Conservation (phyloP, 2,797 vertebrate genomes). For the Argentina silus region DNA sequence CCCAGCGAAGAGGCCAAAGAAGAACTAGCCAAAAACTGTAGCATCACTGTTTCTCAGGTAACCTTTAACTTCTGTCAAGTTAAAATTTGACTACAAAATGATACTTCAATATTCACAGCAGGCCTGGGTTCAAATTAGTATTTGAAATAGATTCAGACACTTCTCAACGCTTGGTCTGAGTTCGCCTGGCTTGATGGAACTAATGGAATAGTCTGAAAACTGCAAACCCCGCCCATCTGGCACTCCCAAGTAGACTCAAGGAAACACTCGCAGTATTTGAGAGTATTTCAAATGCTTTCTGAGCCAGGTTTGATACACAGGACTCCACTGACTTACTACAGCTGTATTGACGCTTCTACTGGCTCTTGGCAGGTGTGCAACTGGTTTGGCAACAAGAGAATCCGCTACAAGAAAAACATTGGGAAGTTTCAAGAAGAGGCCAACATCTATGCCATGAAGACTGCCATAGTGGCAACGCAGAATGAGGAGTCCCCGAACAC, state of each 20-base stretch:
- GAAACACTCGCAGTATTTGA: too few species aligned
- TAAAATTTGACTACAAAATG: too few species aligned
- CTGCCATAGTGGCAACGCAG: slow-evolving; percentile 91
- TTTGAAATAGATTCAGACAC: too few species aligned
- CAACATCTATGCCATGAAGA: slow-evolving; percentile 99
- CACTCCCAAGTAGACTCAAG: too few species aligned
- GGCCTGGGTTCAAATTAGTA: too few species aligned
- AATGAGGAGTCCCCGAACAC: slow-evolving; percentile 97
- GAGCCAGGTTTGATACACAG: background rate
- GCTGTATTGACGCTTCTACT: background rate
- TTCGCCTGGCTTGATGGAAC: too few species aligned
- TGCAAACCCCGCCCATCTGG: too few species aligned
- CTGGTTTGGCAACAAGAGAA: slow-evolving; percentile 99
- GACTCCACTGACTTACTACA: background rate
- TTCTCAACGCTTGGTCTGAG: too few species aligned
- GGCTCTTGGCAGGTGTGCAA: slow-evolving; percentile 89
- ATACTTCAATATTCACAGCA: too few species aligned
- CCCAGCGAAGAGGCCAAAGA: slow-evolving; percentile 99
- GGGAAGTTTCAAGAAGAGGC: slow-evolving; percentile 99
- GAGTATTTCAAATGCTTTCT: too few species aligned
- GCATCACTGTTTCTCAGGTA: slow-evolving; percentile 99
- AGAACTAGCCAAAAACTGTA: slow-evolving; percentile 95
- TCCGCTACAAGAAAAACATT: slow-evolving; percentile 99
- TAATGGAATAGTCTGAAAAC: too few species aligned
- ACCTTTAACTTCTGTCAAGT: background rate